Evolutionary conservation across 2,113 vertebrate genomes (phyloP).

Genomic region (Chamaea fasciata): DNA sequence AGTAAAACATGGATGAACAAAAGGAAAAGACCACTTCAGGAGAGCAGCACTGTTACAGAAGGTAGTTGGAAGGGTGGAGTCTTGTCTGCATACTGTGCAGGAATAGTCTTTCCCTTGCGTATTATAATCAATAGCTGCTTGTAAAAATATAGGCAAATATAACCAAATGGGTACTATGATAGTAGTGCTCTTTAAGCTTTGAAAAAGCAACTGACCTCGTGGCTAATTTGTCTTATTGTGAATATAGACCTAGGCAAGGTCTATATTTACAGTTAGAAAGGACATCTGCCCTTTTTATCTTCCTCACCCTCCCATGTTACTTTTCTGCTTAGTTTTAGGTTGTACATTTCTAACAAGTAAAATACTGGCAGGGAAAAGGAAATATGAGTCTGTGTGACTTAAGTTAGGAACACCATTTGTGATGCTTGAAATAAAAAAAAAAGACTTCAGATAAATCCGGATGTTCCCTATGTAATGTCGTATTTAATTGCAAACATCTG

Average conservation of each 20-base stretch:
- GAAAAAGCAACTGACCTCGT: background rate
- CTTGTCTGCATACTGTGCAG: background rate
- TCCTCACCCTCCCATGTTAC: background rate
- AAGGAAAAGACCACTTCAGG: background rate
- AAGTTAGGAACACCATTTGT: background rate
- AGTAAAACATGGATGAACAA: background rate
- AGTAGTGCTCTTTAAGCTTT: background rate
- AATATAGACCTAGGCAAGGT: background rate
- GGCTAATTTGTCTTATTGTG: background rate
- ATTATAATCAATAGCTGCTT: background rate
- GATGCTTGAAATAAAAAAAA: background rate
- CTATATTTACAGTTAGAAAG: too few relatives aligned
- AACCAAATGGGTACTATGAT: background rate
- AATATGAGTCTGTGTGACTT: background rate
- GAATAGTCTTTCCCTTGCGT: background rate
- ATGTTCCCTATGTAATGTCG: background rate
- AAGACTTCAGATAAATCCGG: background rate
- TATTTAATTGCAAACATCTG: slow-evolving; percentile 55
- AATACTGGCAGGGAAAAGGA: background rate
- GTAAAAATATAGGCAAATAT: background rate
- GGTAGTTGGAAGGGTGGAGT: background rate
- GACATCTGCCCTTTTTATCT: background rate
- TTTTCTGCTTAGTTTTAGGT: background rate
- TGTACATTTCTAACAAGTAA: background rate
- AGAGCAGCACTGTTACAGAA: background rate